A percentile compares a stretch with the other conserved stretches of the same genome.
Evolutionary conservation across 2,888 invertebrate species (phyloP).

Genomic region (Liodrosophila aerea): DNA sequence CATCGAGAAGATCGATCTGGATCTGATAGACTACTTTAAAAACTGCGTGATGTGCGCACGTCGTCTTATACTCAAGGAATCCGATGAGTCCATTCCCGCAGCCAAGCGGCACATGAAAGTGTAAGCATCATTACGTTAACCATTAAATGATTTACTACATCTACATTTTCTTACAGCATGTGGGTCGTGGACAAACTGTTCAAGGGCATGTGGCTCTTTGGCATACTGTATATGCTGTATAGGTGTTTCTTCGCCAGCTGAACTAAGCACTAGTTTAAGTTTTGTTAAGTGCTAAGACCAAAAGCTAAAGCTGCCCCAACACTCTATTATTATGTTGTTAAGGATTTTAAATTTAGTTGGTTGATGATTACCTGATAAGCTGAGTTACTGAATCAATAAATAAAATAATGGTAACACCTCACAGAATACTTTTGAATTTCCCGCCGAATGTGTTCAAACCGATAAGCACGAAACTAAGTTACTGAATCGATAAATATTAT

Average conservation of each 20-base stretch:
- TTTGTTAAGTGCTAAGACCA: conserved; percentile 70
- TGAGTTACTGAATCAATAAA: conserved; percentile 23
- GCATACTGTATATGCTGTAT: conserved; percentile 84
- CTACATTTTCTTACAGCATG: conserved; percentile 87
- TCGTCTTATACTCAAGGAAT: conserved; percentile 91
- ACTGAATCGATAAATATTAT: conserved; percentile 42
- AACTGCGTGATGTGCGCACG: conserved; percentile 91
- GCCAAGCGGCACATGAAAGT: conserved; percentile 90
- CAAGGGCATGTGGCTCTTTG: conserved; percentile 86
- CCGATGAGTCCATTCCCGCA: conserved; percentile 90
- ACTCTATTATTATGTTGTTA: conserved; percentile 32
- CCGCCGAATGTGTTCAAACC: not conserved
- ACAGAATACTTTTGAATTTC: not conserved
- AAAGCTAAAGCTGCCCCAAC: conserved; percentile 52
- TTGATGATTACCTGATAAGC: conserved; percentile 50
- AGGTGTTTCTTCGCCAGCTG: conserved; percentile 69
- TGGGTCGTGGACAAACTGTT: conserved; percentile 91
- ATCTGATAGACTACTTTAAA: conserved; percentile 91
- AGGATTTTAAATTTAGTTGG: conserved; percentile 48
- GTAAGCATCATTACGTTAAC: conserved; percentile 84
- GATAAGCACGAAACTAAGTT: not conserved
- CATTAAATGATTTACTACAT: not conserved
- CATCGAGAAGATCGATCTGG: conserved; percentile 86
- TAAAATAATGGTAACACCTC: conserved; percentile 33
- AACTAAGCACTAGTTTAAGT: conserved; percentile 16